Evolutionary conservation across 2,797 vertebrate genomes (phyloP), one percentile per base, ranked within the genome.

Genomic region (Girardinus metallicus): DNA sequence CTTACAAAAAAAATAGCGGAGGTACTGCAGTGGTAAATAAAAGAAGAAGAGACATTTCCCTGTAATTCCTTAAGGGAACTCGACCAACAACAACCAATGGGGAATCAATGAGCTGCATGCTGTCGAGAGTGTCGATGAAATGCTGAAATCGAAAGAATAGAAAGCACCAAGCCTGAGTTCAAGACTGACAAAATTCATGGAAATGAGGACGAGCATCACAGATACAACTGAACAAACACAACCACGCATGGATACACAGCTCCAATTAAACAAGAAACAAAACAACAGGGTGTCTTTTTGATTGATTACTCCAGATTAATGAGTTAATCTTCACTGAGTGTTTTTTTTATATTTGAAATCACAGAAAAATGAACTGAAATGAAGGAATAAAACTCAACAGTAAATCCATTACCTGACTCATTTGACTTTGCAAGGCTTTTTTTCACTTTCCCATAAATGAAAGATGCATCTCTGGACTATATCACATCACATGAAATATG

Each of bases 41-140:
- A 51, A 5, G 60, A 70, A 62, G 70, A 85, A 72, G 64, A 80
- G 77, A 75, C 80, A 76, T 87, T 94, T 90, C 86, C 79, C 78
- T 80, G 80, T 88, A 78, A 87, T 86, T 89, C 82, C 74, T 84
- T 89, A 85, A 91, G 89, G 93, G 93, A 93, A 93, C 86, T 89
- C 84, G 82, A 83, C 78, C 74, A 41, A 70, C 84, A 94, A 92
- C 86, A 83, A 93, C 91, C 92, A 90, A 94, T 92, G 90, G 92
- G 91, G 94, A 95, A 95, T 96, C 95, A 93, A 93, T 94, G 86
- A 80, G 62, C 85, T 82, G 89, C 91, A 86, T 83, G 88, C 88
- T 87, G 93, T 89, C 90, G 91, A 79, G 87, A 88, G 90, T 82
- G 86, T 90, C 90, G 89, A 86, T 89, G 83, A 87, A 90, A 92